Base-by-base conservation (phyloP, 2,113 vertebrate genomes). In the Eira barbara region DNA sequence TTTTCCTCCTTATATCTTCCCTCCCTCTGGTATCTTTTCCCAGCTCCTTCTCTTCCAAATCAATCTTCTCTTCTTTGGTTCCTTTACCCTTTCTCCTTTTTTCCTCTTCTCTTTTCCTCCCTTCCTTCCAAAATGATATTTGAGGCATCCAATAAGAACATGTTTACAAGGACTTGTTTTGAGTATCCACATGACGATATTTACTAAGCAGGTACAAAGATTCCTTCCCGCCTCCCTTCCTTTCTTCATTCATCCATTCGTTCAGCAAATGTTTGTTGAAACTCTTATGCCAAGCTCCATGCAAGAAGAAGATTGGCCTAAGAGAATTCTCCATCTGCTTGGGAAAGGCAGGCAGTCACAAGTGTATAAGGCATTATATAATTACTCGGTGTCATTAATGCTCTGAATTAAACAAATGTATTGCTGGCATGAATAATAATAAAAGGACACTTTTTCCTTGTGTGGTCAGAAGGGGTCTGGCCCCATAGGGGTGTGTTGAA, bases 211-310 rank as follows among this genome's bases (percentile, higher is more conserved):
- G 14, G 47, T 92, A 71, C 61, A 80, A 93, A 83, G 86, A 82
- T n/a, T 63, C 84, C 74, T 78, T 76, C 25, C 42, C 15, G 55
- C 45, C 73, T 67, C 36, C 36, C 74, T 78, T 29, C 73, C 42
- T 23, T 65, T 34, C 73, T 76, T 49, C 36, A 39, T 59, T 71
- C n/a, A 73, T 63, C 49, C 29, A 39, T 39, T 87, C 42, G 31
- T 39, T 91, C 78, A 69, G 55, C 49, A 97, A 83, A 29, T 83
- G 45, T 34, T 89, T 49, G n/a, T 76, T 95, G 83, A 97, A 78
- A 87, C 12, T 63, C 79, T 34, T 57, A 55, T 42, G 45, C 63
- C 55, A 82, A 80, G 17, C 6, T 80, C 67, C 34, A 21, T 82
- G 42, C 11, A 52, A 63, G 73, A 95, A 79, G 13, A 84, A 83